phyloP scores from a whole-genome alignment of 1,140 invertebrate genomes.

The Penaeus vannamei region DNA sequence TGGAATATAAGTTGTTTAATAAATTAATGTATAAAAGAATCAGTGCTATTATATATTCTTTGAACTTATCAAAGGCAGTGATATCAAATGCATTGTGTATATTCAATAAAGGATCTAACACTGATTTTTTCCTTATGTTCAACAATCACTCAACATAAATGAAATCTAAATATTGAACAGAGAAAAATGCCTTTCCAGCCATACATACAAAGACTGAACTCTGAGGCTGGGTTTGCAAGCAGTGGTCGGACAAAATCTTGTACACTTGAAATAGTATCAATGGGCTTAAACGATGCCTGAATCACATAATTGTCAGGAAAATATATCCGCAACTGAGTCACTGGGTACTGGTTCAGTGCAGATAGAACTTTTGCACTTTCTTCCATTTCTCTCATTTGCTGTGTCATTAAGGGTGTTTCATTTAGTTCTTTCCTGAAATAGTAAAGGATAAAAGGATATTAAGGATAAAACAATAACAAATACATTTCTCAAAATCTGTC shows the following conservation, averaged over 20 bases:
- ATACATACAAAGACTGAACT: conserved; percentile 58
- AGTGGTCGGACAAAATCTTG: conserved; percentile 38
- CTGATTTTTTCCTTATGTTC: no score
- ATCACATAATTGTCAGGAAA: conserved; percentile 59
- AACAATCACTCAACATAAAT: no score
- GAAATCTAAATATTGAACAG: no score
- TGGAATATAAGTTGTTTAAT: background rate
- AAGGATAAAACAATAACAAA: background rate
- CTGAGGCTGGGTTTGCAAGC: conserved; percentile 20
- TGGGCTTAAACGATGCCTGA: conserved; percentile 56
- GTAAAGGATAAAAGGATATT: background rate
- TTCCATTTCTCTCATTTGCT: conserved; percentile 54
- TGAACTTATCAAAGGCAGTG: no score
- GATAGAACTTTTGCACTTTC: conserved; percentile 43
- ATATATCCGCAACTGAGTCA: conserved; percentile 53
- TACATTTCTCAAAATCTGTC: background rate
- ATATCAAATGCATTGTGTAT: no score
- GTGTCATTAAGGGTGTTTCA: conserved; percentile 47
- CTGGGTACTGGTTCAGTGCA: conserved; percentile 50
- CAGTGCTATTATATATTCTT: no score
- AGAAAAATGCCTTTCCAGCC: no score
- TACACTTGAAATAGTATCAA: conserved; percentile 36
- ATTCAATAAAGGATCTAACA: no score
- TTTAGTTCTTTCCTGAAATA: conserved; percentile 22
- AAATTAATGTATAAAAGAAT: background rate